These are phyloP conservation scores for Caenorhabditis sp. DNA, from an alignment of 2,888 invertebrate genomes.

Conservation along the genomic window DNA sequence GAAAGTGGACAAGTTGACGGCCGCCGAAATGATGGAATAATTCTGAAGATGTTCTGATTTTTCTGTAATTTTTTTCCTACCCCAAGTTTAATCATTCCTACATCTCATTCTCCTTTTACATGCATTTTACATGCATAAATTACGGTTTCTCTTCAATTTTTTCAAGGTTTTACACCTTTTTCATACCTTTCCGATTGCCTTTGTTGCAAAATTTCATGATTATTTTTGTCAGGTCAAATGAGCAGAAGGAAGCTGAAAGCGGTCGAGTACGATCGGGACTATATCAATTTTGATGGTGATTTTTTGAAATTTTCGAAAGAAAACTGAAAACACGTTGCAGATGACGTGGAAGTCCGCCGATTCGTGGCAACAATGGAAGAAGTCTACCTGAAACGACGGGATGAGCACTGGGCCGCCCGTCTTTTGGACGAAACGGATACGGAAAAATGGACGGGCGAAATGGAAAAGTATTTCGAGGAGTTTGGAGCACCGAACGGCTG, in stretches of 20 bases:
- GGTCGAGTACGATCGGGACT: constrained; percentile 58
- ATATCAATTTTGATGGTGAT: constrained; percentile 62
- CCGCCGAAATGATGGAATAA: constrained; percentile 16
- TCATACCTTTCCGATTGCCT: background rate
- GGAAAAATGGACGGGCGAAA: constrained; percentile 39
- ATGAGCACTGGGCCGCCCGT: constrained; percentile 58
- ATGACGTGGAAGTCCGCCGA: constrained; percentile 54
- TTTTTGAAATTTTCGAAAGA: background rate
- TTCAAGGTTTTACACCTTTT: background rate
- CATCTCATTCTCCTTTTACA: constrained; percentile 3
- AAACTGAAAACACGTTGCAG: constrained; percentile 24
- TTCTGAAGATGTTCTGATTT: background rate
- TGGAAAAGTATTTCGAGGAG: constrained; percentile 62
- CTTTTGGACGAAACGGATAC: constrained; percentile 55
- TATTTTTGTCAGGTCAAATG: constrained; percentile 37
- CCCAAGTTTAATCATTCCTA: no score
- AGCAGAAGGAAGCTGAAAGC: constrained; percentile 61
- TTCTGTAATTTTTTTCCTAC: background rate
- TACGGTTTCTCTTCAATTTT: background rate
- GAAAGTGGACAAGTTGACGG: constrained; percentile 28
- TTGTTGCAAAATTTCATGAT: background rate
- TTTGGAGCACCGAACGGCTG: constrained; percentile 40
- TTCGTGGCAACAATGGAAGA: constrained; percentile 60
- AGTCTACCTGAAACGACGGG: constrained; percentile 47
- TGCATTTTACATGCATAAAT: background rate